Base-by-base conservation (phyloP, 2,888 invertebrate species). In the Tuberolachnus salignus region DNA sequence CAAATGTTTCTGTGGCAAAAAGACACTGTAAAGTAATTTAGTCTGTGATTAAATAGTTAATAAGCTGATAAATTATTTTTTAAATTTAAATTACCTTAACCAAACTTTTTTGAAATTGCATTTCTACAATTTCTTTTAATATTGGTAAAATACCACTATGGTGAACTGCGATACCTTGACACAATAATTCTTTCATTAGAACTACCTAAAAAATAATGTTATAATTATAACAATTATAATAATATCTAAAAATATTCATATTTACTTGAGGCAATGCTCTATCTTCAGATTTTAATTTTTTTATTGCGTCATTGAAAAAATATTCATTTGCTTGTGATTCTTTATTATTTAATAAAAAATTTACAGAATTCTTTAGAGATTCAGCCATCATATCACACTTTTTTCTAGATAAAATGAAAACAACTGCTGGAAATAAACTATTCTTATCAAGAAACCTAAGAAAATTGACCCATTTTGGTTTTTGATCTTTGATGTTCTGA, bases 1-100 rank as follows among this genome's bases (percentile, higher is more conserved):
- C 98, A 86, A 99, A 99, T 0, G 99, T 99, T 88, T 99, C 99
- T 0, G 99, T 99, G 0, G 99, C 98, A 87, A 99, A 98, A 8
- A 99, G 87, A 67, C 98, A 89, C 91, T 95, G 42, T 59, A 69
- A 64, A 34, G 4, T 10, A 34, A 51, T 73, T 73, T 9, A 73
- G 13, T 49, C 34, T 14, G 23, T 16, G 9, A 49, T 61, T 19
- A 61, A 61, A 21, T n/a, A n/a, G n/a, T n/a, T 51, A 46, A 53
- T 42, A 75, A 67, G 13, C 0, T 10, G 46, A 8, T n/a, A 11
- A n/a, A 3, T 11, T 46, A 51, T 21, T 11, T 21, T 42, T 46
- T 19, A n/a, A n/a, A 34, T 11, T 21, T 42, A 26, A 80, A 71
- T 83, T 86, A 91, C 91, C 87, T 92, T 98, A 53, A 99, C 96